Evolutionary conservation across 2,888 invertebrate genomes (phyloP).

Genomic region (Andrena trimmerana): DNA sequence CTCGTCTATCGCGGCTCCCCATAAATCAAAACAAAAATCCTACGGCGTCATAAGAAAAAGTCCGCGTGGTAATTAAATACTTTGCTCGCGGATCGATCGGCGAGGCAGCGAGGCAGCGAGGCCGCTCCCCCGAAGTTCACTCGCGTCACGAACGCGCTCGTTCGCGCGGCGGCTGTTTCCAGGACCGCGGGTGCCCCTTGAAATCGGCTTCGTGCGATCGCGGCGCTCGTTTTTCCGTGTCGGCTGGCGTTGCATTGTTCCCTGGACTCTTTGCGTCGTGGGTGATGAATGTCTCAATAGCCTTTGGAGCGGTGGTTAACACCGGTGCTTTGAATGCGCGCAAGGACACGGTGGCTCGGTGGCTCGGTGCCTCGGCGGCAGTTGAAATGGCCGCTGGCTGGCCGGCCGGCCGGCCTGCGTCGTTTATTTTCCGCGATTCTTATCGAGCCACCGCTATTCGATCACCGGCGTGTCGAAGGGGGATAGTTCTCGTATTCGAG

Average conservation of each 20-base stretch:
- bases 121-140: too few species aligned
- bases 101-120: too few species aligned
- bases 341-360: slow-evolving; percentile 31
- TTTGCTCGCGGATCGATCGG: background rate
- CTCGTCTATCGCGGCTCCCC: background rate
- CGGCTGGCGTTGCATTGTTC: slow-evolving; percentile 6
- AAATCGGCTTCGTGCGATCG: slow-evolving; percentile 19
- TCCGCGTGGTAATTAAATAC: background rate
- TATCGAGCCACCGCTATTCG: slow-evolving; percentile 49
- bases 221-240: slow-evolving; percentile 20
- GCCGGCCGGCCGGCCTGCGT: slow-evolving; percentile 2
- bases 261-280: background rate
- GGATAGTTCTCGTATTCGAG: slow-evolving; percentile 24
- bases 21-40: background rate
- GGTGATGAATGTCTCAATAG: slow-evolving; percentile 60
- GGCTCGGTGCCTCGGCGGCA: slow-evolving; percentile 15
- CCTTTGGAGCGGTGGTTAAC: slow-evolving; percentile 37
- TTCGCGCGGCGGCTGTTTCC: too few species aligned
- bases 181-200: background rate
- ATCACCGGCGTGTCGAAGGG: slow-evolving; percentile 41
- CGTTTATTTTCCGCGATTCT: slow-evolving; percentile 62
- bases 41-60: too few species aligned
- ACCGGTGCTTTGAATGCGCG: slow-evolving; percentile 51
- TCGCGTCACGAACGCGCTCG: too few species aligned
- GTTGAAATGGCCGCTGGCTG: slow-evolving; percentile 61